Base-by-base conservation (phyloP, 2,888 invertebrate species). In the Mythimna lalbum region DNA sequence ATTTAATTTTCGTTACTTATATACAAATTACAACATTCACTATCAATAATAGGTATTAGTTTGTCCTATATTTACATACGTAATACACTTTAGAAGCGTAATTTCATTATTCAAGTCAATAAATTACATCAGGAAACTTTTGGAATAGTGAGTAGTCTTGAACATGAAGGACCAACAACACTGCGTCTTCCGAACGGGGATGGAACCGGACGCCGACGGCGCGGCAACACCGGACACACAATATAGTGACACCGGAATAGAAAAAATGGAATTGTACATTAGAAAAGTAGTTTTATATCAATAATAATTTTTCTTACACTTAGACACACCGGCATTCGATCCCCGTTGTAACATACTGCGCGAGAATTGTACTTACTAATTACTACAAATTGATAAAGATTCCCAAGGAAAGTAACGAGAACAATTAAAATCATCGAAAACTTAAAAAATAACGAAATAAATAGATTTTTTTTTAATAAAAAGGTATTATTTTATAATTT, bases 1-100 rank as follows among this genome's bases (percentile, higher is more conserved):
- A 95, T 96, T 95, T 95, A 95, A 95, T 95, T 95, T 95, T 95
- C 93, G 91, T 95, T 95, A 96, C 95, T 95, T 96, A 96, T 96
- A 96, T 96, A 96, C 95, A 96, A 95, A 95, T 95, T 95, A 96
- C 95, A 96, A 96, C 95, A 96, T 96, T 96, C 90, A 96, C 95
- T 96, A 95, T 95, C 94, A 94, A 73, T 94, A 94, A 91, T 95
- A 94, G 92, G 91, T 93, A 94, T 94, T 94, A 95, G 95, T 95
- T 93, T 90, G 90, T 93, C 91, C 95, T 95, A 96, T 96, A 96
- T 95, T 95, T 96, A 96, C 95, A 96, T 91, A 93, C 90, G 93
- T 94, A 93, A 92, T 95, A 95, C 95, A 95, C 95, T 96, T 96
- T 94, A 95, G 90, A 95, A 96, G 95, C 95, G 95, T 95, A 92